Evolutionary conservation across 2,113 vertebrate genomes (phyloP), one percentile per base, ranked within the genome.

Genomic region (Neolamprologus tretocephalus): DNA sequence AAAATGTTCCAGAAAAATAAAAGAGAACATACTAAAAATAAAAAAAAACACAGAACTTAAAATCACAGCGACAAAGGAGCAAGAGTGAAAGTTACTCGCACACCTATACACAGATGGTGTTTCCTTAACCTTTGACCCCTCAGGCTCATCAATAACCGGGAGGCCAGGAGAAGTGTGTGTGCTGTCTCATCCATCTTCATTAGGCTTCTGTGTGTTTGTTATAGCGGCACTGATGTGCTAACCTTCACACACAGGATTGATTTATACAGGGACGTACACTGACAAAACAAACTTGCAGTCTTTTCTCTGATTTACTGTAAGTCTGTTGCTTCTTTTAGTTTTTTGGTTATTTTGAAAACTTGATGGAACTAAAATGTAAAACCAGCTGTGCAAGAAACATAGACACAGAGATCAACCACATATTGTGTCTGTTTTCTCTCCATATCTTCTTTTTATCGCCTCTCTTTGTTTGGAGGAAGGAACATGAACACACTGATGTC

Each of bases 151-250:
- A 92, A 91, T 93, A 94, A 95, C 89, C 78, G 17, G 90, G 75
- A 92, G 85, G 87, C 68, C 51, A 79, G 81, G 68, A 88, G 91
- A 92, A 93, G 94, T 91, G 94, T 94, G 94, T 89, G 92, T 53
- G 91, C 94, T 92, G 94, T 94, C 94, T 89, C 93, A 93, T 95
- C 90, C 47, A 42, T 95, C 94, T 95, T 91, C 92, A 91, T 95
- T 93, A 94, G 81, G 45, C 87, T 51, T 23, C 16, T 61, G 83
- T 61, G 80, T 86, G 85, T 82, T 63, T 78, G 45, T 51, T 28
- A 21, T 51, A 40, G 53, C 21, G 21, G 57, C 26, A n/a, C 26
- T 28, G 79, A 57, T 54, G 68, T 81, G 35, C 33, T 81, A 37
- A 23, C 37, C 16, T 82, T 42, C 83, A 87, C 85, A 87, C 11